Base-by-base conservation (phyloP, 2,888 invertebrate genomes). In the Anaspis maculata region DNA sequence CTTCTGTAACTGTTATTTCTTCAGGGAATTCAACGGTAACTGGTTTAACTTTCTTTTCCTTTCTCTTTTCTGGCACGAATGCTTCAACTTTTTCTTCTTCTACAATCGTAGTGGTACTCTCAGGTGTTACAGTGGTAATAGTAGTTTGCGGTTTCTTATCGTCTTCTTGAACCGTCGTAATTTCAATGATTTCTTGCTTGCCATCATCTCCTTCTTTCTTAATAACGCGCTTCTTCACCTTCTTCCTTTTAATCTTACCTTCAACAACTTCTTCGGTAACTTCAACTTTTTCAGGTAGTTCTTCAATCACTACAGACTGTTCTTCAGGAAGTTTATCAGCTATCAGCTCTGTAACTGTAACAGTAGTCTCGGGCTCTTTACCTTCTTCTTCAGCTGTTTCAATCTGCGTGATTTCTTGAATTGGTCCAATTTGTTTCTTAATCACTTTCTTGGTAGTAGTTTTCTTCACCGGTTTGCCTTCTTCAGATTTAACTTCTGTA, bases 351-450 rank as follows among this genome's bases (percentile, higher is more conserved):
- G 42, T 41, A 9, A 45, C 34, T 19, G 56, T 50, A 15, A 71
- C 59, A 39, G 67, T 64, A 41, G 63, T 64, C 37, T 69, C 45
- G 24, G 70, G 65, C 54, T 68, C 59, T 46, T 61, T 63, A 24
- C 56, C 64, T 33, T 57, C 69, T 34, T 59, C 58, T 33, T 60
- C 48, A 23, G 57, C 51, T 40, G 58, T 67, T 9, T 62, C 49
- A 34, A 67, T 63, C 51, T 67, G 66, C 9, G 67, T 56, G 3
- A 66, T 48, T 44, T 69, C 65, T 46, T 69, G 62, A 44, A 63
- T 56, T 22, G 62, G 57, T 40, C 67, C 70, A 13, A 57, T 42
- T 29, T 62, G 59, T 43, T 64, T 67, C 40, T 56, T 65, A 19
- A 57, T 56, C 2, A 52, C 46, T 16, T 5, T 4, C 12, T 53